Base-by-base conservation (phyloP, 2,888 invertebrate species). In the Dynastes tityus region DNA sequence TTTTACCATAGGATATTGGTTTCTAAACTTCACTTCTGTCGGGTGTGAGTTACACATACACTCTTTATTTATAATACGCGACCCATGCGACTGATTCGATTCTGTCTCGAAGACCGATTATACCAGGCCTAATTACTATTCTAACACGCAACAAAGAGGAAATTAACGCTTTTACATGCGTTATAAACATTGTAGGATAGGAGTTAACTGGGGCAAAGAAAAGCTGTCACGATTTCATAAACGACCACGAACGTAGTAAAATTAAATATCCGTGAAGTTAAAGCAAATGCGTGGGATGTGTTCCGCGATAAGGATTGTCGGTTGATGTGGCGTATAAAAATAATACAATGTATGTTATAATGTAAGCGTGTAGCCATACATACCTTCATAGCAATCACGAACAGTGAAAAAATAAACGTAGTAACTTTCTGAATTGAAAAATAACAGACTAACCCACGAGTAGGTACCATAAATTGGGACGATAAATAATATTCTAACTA, bases 341-440 rank as follows among this genome's bases (percentile, higher is more conserved):
- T 22, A 16, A n/a, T n/a, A 32, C 27, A 29, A 65, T n/a, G 29
- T 3, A 22, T 13, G 13, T 22, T 22, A 22, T 27, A 61, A 61
- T 2, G 11, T 11, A 8, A 2, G 8, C 45, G 22, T 22, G 22
- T 22, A 22, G 22, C 1, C 22, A 58, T 27, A 82, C 85, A 84
- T 90, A 97, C 97, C 97, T 95, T 99, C 99, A 90, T 99, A 99
- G 90, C 99, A 99, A 91, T 99, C 99, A 87, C 99, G 93, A 85
- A 99, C 95, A 76, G 98, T 98, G 91, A 99, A 99, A 91, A 99
- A 99, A 90, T 99, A 99, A 81, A 99, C 96, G 88, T 99, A 99
- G 87, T 98, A 98, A 87, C 97, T 97, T 90, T 98, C 97, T 84
- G 96, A 97, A 89, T 97, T 97, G 91, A 99, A 99, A 92, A 99